These are phyloP conservation scores for Homarus americanus DNA, from an alignment of 1,140 invertebrate species.

Conservation along the genomic window DNA sequence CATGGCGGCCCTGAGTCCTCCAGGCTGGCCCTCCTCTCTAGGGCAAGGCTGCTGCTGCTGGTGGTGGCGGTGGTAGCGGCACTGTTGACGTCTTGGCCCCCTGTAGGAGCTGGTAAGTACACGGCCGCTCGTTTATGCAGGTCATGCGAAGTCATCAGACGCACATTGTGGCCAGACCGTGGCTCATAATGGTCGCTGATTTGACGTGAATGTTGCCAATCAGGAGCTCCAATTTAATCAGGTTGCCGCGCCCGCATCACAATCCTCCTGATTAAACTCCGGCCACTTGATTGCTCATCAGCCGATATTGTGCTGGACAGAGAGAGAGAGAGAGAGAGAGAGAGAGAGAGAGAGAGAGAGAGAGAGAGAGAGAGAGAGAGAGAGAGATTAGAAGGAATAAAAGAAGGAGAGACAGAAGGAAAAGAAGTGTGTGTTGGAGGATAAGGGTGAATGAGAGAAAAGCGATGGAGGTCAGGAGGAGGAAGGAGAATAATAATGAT, in stretches of 20 bases:
- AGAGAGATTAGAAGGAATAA: background rate
- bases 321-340: constrained; percentile 55
- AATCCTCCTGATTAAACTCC: constrained; percentile 73
- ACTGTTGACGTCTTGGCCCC: constrained; percentile 25
- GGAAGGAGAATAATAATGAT: background rate
- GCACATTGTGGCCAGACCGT: constrained; percentile 67
- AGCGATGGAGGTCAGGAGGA: background rate
- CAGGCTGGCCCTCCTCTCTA: too few species aligned
- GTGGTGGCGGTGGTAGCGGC: background rate
- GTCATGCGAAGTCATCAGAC: constrained; percentile 72
- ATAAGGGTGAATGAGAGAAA: background rate
- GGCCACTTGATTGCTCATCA: constrained; percentile 73
- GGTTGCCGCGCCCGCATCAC: constrained; percentile 71
- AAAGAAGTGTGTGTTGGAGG: background rate
- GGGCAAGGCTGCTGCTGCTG: background rate
- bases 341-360: constrained; percentile 59
- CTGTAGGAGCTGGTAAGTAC: constrained; percentile 56
- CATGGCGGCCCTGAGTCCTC: background rate
- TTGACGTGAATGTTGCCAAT: constrained; percentile 74
- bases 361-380: constrained; percentile 17
- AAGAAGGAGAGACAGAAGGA: background rate
- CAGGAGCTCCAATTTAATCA: constrained; percentile 73
- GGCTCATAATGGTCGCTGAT: constrained; percentile 72
- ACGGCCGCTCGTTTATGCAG: constrained; percentile 68
- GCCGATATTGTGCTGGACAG: constrained; percentile 66